phyloP scores from a whole-genome alignment of 1,140 invertebrate genomes.

The Drosophila leontia region DNA sequence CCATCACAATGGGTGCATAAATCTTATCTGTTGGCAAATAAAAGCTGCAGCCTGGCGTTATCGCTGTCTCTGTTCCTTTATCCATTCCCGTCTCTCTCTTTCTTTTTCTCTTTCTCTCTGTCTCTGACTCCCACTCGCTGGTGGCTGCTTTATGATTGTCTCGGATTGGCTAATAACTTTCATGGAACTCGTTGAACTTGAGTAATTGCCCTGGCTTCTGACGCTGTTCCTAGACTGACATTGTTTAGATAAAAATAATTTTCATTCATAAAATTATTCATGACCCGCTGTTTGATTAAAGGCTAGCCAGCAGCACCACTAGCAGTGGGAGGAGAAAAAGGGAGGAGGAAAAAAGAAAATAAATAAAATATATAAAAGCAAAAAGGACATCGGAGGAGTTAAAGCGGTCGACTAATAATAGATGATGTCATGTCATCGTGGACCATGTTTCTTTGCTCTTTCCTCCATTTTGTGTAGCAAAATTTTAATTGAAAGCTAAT shows the following conservation, averaged over 20 bases:
- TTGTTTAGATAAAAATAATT: constrained; percentile 54
- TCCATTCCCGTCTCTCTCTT: background rate
- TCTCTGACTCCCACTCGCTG: background rate
- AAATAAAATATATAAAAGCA: background rate
- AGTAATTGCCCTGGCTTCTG: constrained; percentile 56
- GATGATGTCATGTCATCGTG: constrained; percentile 28
- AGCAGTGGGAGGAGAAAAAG: too few relatives aligned
- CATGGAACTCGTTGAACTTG: constrained; percentile 58
- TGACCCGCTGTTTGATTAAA: constrained; percentile 55
- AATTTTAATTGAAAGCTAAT: constrained; percentile 54
- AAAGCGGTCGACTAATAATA: constrained; percentile 28
- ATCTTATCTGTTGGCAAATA: constrained; percentile 51
- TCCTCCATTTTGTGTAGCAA: constrained; percentile 1
- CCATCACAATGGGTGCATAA: constrained; percentile 38
- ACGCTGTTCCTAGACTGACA: constrained; percentile 9
- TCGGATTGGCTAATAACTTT: constrained; percentile 52
- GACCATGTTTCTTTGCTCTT: background rate
- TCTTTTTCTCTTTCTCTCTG: background rate
- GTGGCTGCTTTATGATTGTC: constrained; percentile 1
- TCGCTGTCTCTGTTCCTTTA: constrained; percentile 4
- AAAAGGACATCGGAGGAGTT: constrained; percentile 1
- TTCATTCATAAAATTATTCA: constrained; percentile 54
- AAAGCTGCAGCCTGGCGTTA: constrained; percentile 45
- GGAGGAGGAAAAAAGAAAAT: background rate
- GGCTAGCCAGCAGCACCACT: constrained; percentile 8